phyloP scores from a whole-genome alignment of 2,113 vertebrate genomes.

The Herpetotheres cachinnans region DNA sequence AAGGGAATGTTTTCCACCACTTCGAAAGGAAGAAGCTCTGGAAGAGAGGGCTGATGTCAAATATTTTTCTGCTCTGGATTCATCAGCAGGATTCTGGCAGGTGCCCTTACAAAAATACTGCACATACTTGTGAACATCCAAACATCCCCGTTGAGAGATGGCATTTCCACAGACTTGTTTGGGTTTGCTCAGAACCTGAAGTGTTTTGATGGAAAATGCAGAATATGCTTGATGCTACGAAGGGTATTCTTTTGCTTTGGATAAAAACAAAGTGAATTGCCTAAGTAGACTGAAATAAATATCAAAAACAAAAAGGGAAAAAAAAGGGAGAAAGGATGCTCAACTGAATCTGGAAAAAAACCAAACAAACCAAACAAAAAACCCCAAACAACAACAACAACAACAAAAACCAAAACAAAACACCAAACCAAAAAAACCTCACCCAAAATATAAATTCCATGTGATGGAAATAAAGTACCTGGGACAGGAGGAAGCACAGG shows the following conservation, averaged over 20 bases:
- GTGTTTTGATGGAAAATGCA: conserved; percentile 17
- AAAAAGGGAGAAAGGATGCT: not conserved
- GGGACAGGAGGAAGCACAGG: not conserved
- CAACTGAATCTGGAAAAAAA: not conserved
- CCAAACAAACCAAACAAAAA: not conserved
- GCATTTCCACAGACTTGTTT: conserved; percentile 39
- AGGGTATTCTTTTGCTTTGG: not conserved
- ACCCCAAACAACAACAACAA: no score
- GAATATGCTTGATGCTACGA: not conserved
- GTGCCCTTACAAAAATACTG: conserved; percentile 12
- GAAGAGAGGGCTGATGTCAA: not conserved
- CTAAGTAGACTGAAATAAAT: not conserved
- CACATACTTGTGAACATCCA: not conserved
- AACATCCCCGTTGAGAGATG: not conserved
- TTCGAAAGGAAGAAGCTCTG: not conserved
- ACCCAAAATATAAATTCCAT: not conserved
- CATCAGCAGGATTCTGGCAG: conserved; percentile 44
- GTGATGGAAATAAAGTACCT: not conserved
- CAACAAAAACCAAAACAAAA: no score
- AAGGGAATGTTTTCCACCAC: not conserved
- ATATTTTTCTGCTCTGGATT: conserved; percentile 20
- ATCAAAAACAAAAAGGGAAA: no score
- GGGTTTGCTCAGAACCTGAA: conserved; percentile 14
- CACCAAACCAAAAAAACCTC: not conserved
- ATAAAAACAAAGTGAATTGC: not conserved